Percentiles rank a stretch among this genome's conserved stretches.
phyloP scores from a whole-genome alignment of 2,113 vertebrate species.

The Micromys minutus region DNA sequence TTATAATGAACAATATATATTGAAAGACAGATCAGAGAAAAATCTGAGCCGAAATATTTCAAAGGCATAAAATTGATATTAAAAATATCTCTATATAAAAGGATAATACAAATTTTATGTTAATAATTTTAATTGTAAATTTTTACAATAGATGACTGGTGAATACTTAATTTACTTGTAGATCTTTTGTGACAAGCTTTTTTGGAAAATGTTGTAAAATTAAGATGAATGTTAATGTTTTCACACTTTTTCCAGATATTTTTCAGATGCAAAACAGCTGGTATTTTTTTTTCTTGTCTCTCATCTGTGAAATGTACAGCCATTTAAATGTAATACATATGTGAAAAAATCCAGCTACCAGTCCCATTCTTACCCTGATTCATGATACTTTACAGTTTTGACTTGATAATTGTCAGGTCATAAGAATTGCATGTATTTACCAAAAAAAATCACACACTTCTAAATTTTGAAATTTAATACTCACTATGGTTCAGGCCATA shows the following conservation, averaged over 20 bases:
- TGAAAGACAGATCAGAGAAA: conserved; percentile 51
- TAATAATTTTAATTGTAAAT: conserved; percentile 51
- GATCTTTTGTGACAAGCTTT: conserved; percentile 51
- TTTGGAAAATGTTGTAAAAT: conserved; percentile 57
- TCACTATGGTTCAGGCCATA: conserved; percentile 67
- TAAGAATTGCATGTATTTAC: conserved; percentile 43
- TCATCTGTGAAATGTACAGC: conserved; percentile 11
- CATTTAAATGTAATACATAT: neutral
- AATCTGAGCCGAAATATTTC: conserved; percentile 70
- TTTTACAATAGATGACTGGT: conserved; percentile 31
- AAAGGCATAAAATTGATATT: conserved; percentile 67
- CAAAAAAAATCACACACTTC: conserved; percentile 70
- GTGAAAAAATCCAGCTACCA: conserved; percentile 4
- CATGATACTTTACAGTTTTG: neutral
- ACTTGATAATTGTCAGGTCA: conserved; percentile 59
- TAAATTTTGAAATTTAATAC: conserved; percentile 68
- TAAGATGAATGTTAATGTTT: conserved; percentile 16
- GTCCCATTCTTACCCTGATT: neutral
- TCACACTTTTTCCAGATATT: neutral
- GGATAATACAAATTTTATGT: neutral
- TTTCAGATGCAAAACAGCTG: neutral
- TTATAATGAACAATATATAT: neutral
- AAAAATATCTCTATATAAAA: conserved; percentile 46
- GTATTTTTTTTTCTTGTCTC: neutral
- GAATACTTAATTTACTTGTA: conserved; percentile 54